Base-by-base conservation (phyloP, 2,113 vertebrate genomes). In the Macrotis lagotis region DNA sequence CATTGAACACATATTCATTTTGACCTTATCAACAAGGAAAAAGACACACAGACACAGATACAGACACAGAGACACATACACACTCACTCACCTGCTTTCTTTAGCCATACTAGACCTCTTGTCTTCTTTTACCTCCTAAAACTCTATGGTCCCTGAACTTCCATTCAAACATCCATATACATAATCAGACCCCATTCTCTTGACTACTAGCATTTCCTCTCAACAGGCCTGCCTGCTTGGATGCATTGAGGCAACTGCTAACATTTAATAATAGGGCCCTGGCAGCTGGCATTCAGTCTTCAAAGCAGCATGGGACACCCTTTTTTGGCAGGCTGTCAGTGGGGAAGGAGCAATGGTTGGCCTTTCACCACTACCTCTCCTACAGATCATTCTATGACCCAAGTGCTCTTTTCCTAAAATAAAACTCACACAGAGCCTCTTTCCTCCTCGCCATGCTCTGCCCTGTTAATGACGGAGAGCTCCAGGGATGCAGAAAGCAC, bases 221-320 rank as follows among this genome's bases (percentile, higher is more conserved):
- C 92, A 50, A 50, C 6, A 0, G 89, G 0, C 31, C 90, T 47
- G 28, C 90, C 44, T 4, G 0, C 8, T 66, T 28, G 59, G 55
- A 50, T 52, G 31, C 16, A 0, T 16, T 47, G 53, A 9, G 10
- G 19, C 31, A 14, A 0, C 11, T 0, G 59, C 47, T 0, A 3
- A 88, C 5, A 7, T 89, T 48, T 3, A 2, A 12, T 0, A 51
- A 2, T 31, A 25, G 25, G 51, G 16, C 26, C 50, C 47, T 0
- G 0, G 50, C 0, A 0, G 37, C 0, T 55, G 0, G 51, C 47
- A 19, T 19, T 88, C n/a, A 0, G 3, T 89, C 25, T 0, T 55
- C 0, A 0, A 10, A 51, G 19, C 1, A 8, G 93, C 95, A 51
- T 91, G 5, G 25, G 31, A 66, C 47, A 5, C 51, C 8, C 3